Base-by-base conservation (phyloP, 1,140 invertebrate species). In the Bombus impatiens region DNA sequence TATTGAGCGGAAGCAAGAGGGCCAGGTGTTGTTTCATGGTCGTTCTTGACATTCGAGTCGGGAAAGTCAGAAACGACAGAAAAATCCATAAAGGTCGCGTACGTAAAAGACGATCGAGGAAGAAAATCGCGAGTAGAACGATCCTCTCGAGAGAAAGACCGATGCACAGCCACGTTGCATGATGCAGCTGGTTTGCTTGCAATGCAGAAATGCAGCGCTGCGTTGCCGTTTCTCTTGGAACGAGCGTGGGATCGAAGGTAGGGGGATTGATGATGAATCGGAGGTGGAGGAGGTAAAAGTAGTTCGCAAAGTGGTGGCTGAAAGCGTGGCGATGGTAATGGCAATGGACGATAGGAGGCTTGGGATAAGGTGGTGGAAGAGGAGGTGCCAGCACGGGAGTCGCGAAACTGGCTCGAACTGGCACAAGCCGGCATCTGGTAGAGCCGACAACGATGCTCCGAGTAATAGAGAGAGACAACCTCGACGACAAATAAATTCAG, bases 341-440 rank as follows among this genome's bases (percentile, higher is more conserved):
- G 84, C 83, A 82, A 86, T 83, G 79, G 84, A 86, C 80, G 79
- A 77, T 78, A 86, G 65, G 65, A 25, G 25, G 9, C 42, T 57
- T 37, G 65, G 71, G 72, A 53, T 59, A 79, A 53, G 47, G 62
- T 82, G 70, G 53, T 75, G 71, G 78, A 77, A 77, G 84, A 87
- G 84, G 74, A 84, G 67, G 70, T 68, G 76, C 72, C 74, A 72
- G 82, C 79, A 84, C 47, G 84, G 88, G 59, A 81, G 86, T 82
- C 62, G 70, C 71, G 65, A 91, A 93, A 94, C 93, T 92, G 92
- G 92, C 91, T 94, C 65, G 76, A 94, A 94, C 93, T 91, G 92
- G 93, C 90, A 83, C 81, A 70, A 93, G 91, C 93, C 89, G 89
- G 91, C 86, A 62, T 80, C 83, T 68, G 79, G 71, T 88, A 78